phyloP scores from a whole-genome alignment of 2,113 vertebrate species.

The Sapayoa aenigma region DNA sequence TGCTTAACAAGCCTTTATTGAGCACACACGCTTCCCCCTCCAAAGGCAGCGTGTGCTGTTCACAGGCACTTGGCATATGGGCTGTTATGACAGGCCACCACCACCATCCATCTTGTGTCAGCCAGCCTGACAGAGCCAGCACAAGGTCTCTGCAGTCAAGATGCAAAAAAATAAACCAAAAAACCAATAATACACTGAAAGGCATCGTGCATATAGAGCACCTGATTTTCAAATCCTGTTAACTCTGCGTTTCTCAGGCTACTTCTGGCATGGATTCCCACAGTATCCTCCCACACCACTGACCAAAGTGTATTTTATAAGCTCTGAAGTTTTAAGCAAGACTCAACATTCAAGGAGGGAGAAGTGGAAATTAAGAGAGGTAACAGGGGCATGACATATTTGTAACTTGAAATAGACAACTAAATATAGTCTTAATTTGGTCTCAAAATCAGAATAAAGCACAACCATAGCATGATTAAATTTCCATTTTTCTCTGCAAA shows the following conservation, averaged over 20 bases:
- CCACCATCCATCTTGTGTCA: neutral
- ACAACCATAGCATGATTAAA: neutral
- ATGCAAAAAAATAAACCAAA: neutral
- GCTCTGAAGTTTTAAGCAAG: neutral
- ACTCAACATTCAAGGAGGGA: neutral
- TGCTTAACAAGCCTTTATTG: neutral
- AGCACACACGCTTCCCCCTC: neutral
- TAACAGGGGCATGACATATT: neutral
- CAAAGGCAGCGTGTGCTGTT: neutral
- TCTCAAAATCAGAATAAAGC: conserved; percentile 1
- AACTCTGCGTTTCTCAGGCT: neutral
- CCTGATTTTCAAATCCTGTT: neutral
- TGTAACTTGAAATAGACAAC: neutral
- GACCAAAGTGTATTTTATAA: neutral
- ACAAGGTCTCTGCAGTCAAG: neutral
- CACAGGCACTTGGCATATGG: neutral
- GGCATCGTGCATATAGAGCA: neutral
- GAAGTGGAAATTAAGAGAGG: neutral
- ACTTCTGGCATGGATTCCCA: fast-evolving
- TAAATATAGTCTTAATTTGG: neutral
- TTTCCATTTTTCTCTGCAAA: neutral
- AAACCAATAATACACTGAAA: neutral
- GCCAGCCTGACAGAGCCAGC: neutral
- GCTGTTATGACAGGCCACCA: neutral
- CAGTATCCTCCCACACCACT: neutral